Evolutionary conservation across 2,888 invertebrate species (phyloP), one percentile per base, ranked within the genome.

Genomic region (Eupsilia transversa): DNA sequence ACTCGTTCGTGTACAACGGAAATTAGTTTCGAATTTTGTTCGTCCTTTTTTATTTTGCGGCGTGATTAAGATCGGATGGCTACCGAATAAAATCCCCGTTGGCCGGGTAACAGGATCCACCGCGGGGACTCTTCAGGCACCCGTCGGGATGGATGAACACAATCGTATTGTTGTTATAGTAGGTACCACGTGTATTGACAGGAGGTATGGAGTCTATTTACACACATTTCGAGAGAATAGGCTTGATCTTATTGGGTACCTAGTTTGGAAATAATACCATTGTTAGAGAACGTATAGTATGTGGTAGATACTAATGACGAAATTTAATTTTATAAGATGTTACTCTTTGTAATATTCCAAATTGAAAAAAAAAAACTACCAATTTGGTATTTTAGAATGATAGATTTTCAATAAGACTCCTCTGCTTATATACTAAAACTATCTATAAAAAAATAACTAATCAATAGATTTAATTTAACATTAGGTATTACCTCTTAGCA

Each of bases 31-130:
- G 86, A 82, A 86, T 84, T 82, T 88, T 87, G 81, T 85, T 86
- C 69, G 80, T 86, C 78, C 72, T 89, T 91, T 89, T 90, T 88
- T 89, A 86, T 87, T 86, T 85, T 86, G 84, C 86, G 79, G 85
- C 81, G 83, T 88, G 88, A 92, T 93, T 89, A 90, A 87, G 89
- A 90, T 91, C 90, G 87, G 87, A 83, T 89, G 89, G 92, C 93
- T 93, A 93, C 93, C 91, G 93, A 92, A 93, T 92, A 81, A 87
- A 85, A 86, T 89, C 89, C 87, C 88, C 83, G 81, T 82, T 82
- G 78, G 86, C 82, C 79, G 80, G 60, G 92, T 91, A 92, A 93
- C 90, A 88, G 88, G 90, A 94, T 92, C 86, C 89, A 83, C 74
- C 77, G 79, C 80, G 68, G 69, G 75, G 82, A 68, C 59, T 80